Conservation (phyloP, 2,888 invertebrate species). For the Rhorus exstirpatorius region DNA sequence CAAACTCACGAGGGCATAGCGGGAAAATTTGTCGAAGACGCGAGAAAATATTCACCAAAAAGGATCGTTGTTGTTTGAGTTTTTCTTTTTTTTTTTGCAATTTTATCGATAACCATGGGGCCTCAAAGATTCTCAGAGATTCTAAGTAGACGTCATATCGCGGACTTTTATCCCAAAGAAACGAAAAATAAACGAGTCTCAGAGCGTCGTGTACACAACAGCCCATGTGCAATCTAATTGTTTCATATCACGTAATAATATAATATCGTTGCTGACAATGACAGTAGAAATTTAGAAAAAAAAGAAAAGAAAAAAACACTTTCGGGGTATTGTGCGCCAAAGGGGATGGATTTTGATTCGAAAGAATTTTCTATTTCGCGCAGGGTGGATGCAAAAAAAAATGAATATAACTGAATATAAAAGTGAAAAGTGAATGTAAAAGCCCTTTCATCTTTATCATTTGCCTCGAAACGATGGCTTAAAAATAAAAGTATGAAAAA, state of each 20-base stretch:
- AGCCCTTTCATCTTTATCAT: too few species aligned
- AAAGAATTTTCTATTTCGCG: background rate
- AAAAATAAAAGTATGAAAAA: too few species aligned
- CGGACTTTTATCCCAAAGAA: constrained; percentile 2
- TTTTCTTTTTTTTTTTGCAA: constrained; percentile 11
- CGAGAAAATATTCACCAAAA: too few species aligned
- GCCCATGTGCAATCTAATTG: constrained; percentile 20
- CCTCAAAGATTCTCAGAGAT: constrained; percentile 59
- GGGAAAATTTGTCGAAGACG: too few species aligned
- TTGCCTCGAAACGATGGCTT: too few species aligned
- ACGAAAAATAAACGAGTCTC: constrained; percentile 32
- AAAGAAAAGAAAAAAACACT: too few species aligned
- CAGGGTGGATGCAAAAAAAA: background rate
- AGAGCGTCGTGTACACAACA: constrained; percentile 35
- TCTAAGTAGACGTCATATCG: too few species aligned
- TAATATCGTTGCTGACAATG: constrained; percentile 46
- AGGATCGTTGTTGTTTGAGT: constrained; percentile 34
- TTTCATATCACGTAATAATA: constrained; percentile 42
- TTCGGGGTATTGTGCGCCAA: background rate
- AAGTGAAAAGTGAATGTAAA: too few species aligned
- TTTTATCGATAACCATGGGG: constrained; percentile 52
- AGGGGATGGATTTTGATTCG: background rate
- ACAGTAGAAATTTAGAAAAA: too few species aligned
- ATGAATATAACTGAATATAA: background rate
- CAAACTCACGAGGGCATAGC: constrained; percentile 13